Conservation (phyloP, 2,113 vertebrate species). For the human (Homo sapiens) region DNA sequence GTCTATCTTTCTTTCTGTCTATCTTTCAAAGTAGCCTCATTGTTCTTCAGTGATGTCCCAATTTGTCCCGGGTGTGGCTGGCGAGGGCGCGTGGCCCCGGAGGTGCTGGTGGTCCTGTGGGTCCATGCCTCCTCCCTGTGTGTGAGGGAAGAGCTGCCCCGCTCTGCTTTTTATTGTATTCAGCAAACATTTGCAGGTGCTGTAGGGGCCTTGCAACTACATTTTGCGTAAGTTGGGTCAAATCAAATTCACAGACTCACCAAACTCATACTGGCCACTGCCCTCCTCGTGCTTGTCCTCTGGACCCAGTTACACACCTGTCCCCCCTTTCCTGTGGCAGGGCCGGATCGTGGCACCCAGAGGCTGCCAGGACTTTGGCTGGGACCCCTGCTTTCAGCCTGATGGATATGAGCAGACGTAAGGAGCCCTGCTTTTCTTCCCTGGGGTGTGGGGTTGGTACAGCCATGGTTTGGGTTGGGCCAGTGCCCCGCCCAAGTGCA, state of each 20-base stretch:
- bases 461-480: not conserved
- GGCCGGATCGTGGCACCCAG: slow-evolving; percentile 94
- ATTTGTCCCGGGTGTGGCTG: not conserved
- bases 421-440: slow-evolving; percentile 70
- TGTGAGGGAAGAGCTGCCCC: not conserved
- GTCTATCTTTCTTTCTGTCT: not conserved
- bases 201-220: not conserved
- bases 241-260: not conserved
- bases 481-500: not conserved
- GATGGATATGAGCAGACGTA: slow-evolving; percentile 94
- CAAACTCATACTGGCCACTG: not conserved
- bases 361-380: slow-evolving; percentile 96
- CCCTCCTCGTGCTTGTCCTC: not conserved
- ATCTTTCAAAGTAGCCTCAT: not conserved
- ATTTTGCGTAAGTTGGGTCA: slow-evolving; percentile 23
- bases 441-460: not conserved
- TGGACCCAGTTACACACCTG: not conserved
- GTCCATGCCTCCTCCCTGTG: not conserved
- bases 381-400: slow-evolving; percentile 99
- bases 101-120: not conserved
- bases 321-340: slow-evolving; percentile 76
- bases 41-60: not conserved
- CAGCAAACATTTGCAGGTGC: not conserved
- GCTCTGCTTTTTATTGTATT: not conserved
- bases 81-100: not conserved